phyloP scores from a whole-genome alignment of 2,888 invertebrate genomes.

The Cactoblastis cactorum region DNA sequence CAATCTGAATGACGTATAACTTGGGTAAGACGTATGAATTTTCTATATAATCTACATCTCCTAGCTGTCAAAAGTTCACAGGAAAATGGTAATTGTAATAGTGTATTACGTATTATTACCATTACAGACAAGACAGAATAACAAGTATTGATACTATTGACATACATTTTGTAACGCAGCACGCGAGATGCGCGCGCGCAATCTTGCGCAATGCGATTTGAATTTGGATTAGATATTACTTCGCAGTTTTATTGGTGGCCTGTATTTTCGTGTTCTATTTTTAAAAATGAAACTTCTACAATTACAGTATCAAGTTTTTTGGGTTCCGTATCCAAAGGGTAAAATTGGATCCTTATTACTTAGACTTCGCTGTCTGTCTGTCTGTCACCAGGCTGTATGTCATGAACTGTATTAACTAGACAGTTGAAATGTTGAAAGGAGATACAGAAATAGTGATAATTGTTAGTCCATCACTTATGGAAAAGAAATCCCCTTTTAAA shows the following conservation, averaged over 20 bases:
- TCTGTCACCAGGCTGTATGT: too few relatives aligned
- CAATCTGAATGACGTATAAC: too few relatives aligned
- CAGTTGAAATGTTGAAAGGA: too few relatives aligned
- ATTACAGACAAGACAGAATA: constrained; percentile 2
- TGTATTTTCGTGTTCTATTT: not conserved
- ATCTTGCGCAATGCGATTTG: not conserved
- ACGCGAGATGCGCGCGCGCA: constrained; percentile 3
- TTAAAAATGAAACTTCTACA: too few relatives aligned
- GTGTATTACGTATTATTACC: not conserved
- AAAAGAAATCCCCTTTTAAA: too few relatives aligned
- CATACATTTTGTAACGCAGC: constrained; percentile 2
- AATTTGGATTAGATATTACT: not conserved
- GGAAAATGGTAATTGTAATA: not conserved
- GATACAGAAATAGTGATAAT: too few relatives aligned
- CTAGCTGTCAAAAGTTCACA: constrained; percentile 2
- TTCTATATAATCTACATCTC: not conserved
- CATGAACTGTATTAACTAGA: too few relatives aligned
- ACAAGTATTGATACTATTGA: constrained; percentile 10
- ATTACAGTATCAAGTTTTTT: not conserved
- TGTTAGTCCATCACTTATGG: too few relatives aligned
- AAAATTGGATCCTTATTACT: too few relatives aligned
- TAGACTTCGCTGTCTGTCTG: too few relatives aligned
- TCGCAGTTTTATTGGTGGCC: not conserved
- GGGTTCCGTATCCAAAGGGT: not conserved
- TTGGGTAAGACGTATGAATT: not conserved